These are phyloP conservation scores for Phasianus colchicus DNA, from an alignment of 2,113 vertebrate species.

Conservation along the genomic window DNA sequence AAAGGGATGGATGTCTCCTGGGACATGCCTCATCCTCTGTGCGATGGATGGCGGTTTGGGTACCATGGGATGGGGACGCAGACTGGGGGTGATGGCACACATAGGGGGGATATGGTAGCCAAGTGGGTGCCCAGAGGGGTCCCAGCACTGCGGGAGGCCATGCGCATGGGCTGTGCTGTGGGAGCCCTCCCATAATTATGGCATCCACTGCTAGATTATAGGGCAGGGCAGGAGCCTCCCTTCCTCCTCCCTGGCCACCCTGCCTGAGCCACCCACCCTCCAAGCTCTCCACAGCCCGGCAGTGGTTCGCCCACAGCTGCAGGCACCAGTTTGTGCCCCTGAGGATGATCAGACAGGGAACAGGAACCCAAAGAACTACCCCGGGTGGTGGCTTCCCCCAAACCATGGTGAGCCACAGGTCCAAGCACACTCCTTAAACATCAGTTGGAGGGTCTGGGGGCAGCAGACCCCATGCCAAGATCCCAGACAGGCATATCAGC, in stretches of 20 bases:
- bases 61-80: neutral
- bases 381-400: neutral
- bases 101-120: neutral
- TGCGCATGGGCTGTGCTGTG: neutral
- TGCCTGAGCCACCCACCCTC: neutral
- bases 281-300: neutral
- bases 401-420: no score
- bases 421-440: neutral
- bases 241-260: conserved; percentile 34
- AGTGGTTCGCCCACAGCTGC: neutral
- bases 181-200: conserved; percentile 22
- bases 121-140: neutral
- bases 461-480: neutral
- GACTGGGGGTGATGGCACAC: neutral
- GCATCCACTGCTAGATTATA: conserved; percentile 40
- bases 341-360: no score
- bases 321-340: neutral
- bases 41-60: neutral
- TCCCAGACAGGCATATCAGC: fast-evolving
- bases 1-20: no score
- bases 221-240: neutral
- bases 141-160: fast-evolving
- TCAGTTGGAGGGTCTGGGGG: neutral
- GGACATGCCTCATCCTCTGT: neutral
- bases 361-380: neutral